A percentile compares a stretch with the other conserved stretches of the same genome.
Evolutionary conservation across 1,140 invertebrate genomes (phyloP).

Genomic region (Ctenoplectra terminalis): DNA sequence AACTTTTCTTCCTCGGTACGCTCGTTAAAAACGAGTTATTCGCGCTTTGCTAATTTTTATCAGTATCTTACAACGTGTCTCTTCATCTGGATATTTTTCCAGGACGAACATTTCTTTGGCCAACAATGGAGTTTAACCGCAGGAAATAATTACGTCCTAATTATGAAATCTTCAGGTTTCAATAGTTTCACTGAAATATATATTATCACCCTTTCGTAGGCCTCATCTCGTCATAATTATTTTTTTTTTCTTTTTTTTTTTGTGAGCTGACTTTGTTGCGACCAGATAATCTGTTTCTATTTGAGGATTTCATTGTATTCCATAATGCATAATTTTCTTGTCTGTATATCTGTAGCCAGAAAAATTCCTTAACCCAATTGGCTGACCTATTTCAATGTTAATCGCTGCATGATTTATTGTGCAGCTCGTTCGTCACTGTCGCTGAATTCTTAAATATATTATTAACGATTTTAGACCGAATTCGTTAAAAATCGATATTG

Average conservation of each 20-base stretch:
- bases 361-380: slow-evolving; percentile 32
- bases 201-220: not conserved
- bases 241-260: not conserved
- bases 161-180: not conserved
- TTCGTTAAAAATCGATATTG: not conserved
- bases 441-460: not conserved
- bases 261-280: not conserved
- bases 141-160: slow-evolving; percentile 7
- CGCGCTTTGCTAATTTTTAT: too few relatives aligned
- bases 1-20: not conserved
- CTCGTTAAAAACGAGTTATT: not conserved
- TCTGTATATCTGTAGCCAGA: slow-evolving; percentile 1
- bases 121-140: not conserved
- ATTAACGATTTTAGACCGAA: not conserved
- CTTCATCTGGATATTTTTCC: not conserved
- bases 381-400: slow-evolving; percentile 35
- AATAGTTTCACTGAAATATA: not conserved
- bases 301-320: slow-evolving; percentile 22
- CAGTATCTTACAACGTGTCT: not conserved
- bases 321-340: slow-evolving; percentile 19
- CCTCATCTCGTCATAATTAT: not conserved
- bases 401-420: slow-evolving; percentile 20
- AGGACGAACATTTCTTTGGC: not conserved
- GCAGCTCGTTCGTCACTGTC: not conserved
- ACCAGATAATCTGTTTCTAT: slow-evolving; percentile 26